Base-by-base conservation (phyloP, 92 coral and sea anemone genomes). In the Heteractis magnifica region DNA sequence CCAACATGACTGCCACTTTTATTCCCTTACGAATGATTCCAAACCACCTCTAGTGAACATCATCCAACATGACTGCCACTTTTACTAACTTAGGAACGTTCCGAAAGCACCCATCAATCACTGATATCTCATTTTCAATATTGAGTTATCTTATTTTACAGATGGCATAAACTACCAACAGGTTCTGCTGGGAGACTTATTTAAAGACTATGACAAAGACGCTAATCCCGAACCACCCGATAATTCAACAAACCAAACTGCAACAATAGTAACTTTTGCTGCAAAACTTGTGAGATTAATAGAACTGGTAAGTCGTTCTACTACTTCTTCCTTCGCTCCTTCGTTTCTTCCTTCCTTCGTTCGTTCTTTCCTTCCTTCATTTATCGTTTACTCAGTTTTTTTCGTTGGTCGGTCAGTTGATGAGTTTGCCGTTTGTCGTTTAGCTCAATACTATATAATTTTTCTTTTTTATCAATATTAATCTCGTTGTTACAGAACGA, bases 251-350 rank as follows among this genome's bases (percentile, higher is more conserved):
- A 84, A 11, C 65, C 65, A 75, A 41, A 82, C 71, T 1, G 89
- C 81, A n/a, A 84, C 82, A 10, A n/a, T 75, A n/a, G 92, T 93
- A 12, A 90, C 89, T 10, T 93, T 88, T 86, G 94, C 90, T 49
- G 97, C 97, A 52, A 93, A 90, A 56, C 88, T 93, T 4, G 87
- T 89, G 18, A 85, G 97, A 75, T 78, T 93, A 11, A 87, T 89
- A 6, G 85, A 76, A 49, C 85, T 93, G 97, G 97, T 93, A 65
- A 62, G 90, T 12, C 10, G 14, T 12, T 13, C 18, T 12, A 1
- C 58, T 53, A 11, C 4, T 53, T 53, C 13, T 2, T 62, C 26
- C 19, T 1, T 62, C 19, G 16, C 1, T 62, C 0, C 6, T 62
- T 13, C 0, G 1, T 18, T 62, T 7, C 19, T 62, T 13, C 26